phyloP scores from a whole-genome alignment of 1,140 invertebrate species.

The Parasteatoda tepidariorum region DNA sequence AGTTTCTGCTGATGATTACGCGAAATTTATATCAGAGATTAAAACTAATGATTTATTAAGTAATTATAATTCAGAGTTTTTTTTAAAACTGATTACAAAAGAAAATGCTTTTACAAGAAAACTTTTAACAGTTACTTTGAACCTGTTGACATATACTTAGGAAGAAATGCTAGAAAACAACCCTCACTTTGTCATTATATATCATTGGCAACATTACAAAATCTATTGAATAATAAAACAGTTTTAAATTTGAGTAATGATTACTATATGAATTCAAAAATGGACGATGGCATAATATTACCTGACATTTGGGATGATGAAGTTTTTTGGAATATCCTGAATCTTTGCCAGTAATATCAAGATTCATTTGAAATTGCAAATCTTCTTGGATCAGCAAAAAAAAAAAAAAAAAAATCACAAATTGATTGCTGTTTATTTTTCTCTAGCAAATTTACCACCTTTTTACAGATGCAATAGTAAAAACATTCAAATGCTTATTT shows the following conservation, averaged over 20 bases:
- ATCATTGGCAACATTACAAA: background rate
- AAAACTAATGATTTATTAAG: conserved; percentile 1
- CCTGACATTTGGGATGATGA: conserved; percentile 7
- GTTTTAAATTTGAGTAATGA: background rate
- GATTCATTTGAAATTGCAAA: conserved; percentile 31
- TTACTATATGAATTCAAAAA: background rate
- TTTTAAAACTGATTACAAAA: conserved; percentile 8
- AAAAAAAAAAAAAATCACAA: no score
- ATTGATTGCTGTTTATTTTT: conserved; percentile 16
- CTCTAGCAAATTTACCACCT: conserved; percentile 12
- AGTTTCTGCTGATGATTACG: background rate
- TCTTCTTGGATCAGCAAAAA: conserved; percentile 33
- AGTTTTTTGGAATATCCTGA: background rate
- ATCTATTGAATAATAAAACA: background rate
- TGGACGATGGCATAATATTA: background rate
- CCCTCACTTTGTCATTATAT: conserved; percentile 22
- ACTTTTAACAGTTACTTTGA: background rate
- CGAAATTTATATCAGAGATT: background rate
- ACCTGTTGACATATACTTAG: conserved; percentile 1
- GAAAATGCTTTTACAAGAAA: background rate
- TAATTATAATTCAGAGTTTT: background rate
- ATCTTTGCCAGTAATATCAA: background rate
- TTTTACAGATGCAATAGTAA: background rate
- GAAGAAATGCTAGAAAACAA: background rate
- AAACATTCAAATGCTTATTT: conserved; percentile 3